These are phyloP conservation scores for Nothocercus julius DNA, from an alignment of 2,113 vertebrate genomes.

Conservation along the genomic window DNA sequence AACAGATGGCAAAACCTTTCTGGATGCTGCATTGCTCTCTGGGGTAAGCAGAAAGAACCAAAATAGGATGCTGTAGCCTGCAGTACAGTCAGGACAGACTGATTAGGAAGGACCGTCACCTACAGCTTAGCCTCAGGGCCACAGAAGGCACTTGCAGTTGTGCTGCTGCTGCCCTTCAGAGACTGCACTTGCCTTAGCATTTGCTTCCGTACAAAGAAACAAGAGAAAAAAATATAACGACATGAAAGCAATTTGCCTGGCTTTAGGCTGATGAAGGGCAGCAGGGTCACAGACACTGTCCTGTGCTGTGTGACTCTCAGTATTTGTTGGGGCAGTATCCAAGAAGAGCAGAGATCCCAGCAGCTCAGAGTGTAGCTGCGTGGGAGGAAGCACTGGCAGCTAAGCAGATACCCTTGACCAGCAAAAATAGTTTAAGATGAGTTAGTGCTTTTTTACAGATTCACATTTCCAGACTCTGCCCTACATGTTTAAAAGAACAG, in stretches of 20 bases:
- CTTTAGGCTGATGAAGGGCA: neutral
- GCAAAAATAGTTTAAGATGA: neutral
- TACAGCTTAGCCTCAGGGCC: neutral
- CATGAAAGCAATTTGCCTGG: neutral
- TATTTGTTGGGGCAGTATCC: neutral
- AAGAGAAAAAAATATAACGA: neutral
- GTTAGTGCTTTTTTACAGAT: neutral
- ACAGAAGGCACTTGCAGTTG: neutral
- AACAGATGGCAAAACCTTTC: neutral
- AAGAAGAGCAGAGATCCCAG: neutral
- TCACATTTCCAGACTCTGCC: neutral
- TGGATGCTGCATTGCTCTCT: neutral
- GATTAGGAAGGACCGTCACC: neutral
- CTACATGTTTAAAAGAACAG: neutral
- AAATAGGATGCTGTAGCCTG: neutral
- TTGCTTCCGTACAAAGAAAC: neutral
- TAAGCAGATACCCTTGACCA: neutral
- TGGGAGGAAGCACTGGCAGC: neutral
- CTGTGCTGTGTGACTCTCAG: accelerated
- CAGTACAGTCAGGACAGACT: neutral
- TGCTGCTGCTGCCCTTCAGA: neutral
- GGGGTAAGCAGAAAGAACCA: neutral
- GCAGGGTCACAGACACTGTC: neutral
- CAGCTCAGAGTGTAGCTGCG: neutral
- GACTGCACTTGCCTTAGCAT: neutral